Evolutionary conservation across 2,888 invertebrate genomes (phyloP).

Genomic region (Stratiomys singularior): DNA sequence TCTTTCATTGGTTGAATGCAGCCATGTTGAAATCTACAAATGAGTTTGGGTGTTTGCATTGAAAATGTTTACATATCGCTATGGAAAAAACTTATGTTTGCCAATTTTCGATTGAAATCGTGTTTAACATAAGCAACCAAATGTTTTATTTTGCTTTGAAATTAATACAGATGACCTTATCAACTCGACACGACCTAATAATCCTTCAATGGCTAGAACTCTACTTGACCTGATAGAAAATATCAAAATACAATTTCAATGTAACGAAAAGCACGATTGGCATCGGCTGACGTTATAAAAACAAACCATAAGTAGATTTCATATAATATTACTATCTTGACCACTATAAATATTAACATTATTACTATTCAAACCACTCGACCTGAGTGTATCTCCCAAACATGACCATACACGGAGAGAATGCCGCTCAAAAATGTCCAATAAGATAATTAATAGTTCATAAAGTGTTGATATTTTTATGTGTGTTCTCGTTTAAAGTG

Average conservation of each 20-base stretch:
- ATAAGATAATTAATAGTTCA: conserved; percentile 18
- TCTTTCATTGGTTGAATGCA: too few relatives aligned
- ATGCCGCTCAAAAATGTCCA: conserved; percentile 2
- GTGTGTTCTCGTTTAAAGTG: conserved; percentile 32
- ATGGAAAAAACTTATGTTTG: too few relatives aligned
- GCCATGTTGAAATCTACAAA: too few relatives aligned
- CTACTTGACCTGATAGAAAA: background rate
- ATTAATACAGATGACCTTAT: too few relatives aligned
- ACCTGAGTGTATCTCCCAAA: background rate
- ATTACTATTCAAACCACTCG: background rate
- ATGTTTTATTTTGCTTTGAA: too few relatives aligned
- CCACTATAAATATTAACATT: conserved; percentile 6
- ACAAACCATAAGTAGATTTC: background rate
- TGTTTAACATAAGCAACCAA: too few relatives aligned
- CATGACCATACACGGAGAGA: background rate
- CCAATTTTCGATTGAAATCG: too few relatives aligned
- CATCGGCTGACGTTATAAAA: background rate
- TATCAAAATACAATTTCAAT: background rate
- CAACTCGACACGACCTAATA: too few relatives aligned
- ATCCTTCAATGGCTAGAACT: background rate
- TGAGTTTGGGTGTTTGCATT: too few relatives aligned
- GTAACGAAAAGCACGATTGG: background rate
- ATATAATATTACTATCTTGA: background rate
- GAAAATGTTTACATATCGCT: too few relatives aligned
- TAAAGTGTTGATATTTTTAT: conserved; percentile 9